phyloP scores from a whole-genome alignment of 2,797 vertebrate species.

The Enteromius viviparus region DNA sequence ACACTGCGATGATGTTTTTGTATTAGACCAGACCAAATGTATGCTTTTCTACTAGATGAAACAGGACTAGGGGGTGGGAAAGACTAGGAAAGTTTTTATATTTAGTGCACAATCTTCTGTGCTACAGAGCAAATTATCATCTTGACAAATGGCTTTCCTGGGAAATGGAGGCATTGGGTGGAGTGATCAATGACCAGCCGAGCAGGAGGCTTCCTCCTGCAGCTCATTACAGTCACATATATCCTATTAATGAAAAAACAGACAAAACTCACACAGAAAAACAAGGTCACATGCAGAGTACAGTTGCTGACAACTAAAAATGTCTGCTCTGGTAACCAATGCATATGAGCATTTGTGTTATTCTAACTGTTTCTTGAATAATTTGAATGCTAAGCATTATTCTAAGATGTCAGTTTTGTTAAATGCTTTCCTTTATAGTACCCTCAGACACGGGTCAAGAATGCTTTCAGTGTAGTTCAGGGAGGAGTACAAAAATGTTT shows the following conservation, averaged over 20 bases:
- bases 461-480: not conserved
- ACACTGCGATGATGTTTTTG: not conserved
- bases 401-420: not conserved
- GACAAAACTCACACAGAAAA: constrained; percentile 35
- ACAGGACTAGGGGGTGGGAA: constrained; percentile 22
- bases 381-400: not conserved
- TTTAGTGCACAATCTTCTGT: constrained; percentile 62
- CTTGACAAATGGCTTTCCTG: constrained; percentile 73
- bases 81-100: constrained; percentile 52
- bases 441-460: not conserved
- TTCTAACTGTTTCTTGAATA: not conserved
- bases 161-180: constrained; percentile 64
- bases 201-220: constrained; percentile 69
- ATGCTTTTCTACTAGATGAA: not conserved
- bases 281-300: constrained; percentile 29
- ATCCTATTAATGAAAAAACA: constrained; percentile 39
- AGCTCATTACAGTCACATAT: constrained; percentile 64
- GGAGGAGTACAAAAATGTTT: not conserved
- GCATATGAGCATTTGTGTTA: not conserved
- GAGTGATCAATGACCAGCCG: constrained; percentile 73
- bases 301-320: constrained; percentile 32
- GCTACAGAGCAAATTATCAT: constrained; percentile 76
- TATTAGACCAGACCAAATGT: not conserved
- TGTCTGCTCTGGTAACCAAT: not conserved
- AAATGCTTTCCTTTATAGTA: not conserved